Conservation (phyloP, 1,140 invertebrate genomes). For the Geopemphigus sp. region DNA sequence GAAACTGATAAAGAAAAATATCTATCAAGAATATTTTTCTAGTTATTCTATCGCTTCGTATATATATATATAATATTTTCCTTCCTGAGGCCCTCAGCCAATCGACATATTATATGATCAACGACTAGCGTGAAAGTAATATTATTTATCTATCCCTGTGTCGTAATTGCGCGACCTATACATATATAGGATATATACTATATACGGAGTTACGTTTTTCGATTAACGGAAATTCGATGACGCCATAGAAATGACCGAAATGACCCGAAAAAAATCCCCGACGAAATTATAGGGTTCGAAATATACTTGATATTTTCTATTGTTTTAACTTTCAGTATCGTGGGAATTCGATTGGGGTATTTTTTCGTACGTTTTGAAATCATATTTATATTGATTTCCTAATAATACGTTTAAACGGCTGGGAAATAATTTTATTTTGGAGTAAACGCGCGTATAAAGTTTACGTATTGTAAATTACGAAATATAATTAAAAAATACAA, state of each 20-base stretch:
- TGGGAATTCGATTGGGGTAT: neutral
- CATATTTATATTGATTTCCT: neutral
- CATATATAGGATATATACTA: too few species aligned
- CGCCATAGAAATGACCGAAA: constrained; percentile 10
- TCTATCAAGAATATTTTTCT: too few species aligned
- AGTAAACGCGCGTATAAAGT: neutral
- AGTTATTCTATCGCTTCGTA: too few species aligned
- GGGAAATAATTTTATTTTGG: neutral
- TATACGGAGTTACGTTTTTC: too few species aligned
- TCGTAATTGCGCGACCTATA: too few species aligned
- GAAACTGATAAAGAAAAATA: too few species aligned
- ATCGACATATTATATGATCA: too few species aligned
- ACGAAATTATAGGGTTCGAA: constrained; percentile 8
- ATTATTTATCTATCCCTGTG: too few species aligned
- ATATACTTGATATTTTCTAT: neutral
- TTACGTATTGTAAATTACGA: neutral
- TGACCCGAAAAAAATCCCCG: neutral
- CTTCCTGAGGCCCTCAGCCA: too few species aligned
- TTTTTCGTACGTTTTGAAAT: neutral
- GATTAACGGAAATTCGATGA: neutral
- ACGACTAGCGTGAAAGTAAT: too few species aligned
- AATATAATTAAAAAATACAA: neutral
- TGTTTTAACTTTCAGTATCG: neutral
- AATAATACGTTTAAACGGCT: neutral
- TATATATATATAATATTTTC: too few species aligned